Conservation (phyloP, 37 sponge, comb jelly and placozoan genomes). For the Crambe crambe region DNA sequence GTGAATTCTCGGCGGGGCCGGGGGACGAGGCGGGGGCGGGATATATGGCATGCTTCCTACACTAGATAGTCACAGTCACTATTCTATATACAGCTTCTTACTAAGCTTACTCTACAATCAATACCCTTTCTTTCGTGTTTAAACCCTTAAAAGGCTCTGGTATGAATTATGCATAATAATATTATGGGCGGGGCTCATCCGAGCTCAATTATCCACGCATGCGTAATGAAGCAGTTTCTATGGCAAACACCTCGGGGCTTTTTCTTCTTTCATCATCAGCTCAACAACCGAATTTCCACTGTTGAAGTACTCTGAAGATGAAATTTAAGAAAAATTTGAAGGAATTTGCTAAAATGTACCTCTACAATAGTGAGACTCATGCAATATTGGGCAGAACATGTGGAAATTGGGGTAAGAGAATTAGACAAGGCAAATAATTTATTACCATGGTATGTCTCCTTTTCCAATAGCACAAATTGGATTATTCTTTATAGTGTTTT, state of each 20-base stretch:
- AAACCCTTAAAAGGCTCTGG: too few species aligned
- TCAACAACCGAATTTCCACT: too few species aligned
- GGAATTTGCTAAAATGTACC: conserved; percentile 1
- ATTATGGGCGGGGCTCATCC: background rate
- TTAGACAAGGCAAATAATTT: background rate
- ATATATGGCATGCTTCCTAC: conserved; percentile 18
- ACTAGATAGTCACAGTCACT: too few species aligned
- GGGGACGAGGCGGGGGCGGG: conserved; percentile 15
- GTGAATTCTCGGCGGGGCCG: background rate
- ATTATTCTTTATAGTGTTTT: conserved; percentile 47
- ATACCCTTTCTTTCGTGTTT: too few species aligned
- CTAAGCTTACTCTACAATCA: too few species aligned
- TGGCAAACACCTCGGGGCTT: background rate
- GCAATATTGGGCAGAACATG: conserved; percentile 60
- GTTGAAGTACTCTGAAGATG: background rate
- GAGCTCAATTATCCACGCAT: background rate
- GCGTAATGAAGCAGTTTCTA: background rate
- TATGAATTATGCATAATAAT: background rate
- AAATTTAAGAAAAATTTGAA: background rate
- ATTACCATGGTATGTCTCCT: background rate
- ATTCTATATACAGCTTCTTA: too few species aligned
- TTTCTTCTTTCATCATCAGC: too few species aligned
- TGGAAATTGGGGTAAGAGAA: conserved; percentile 64
- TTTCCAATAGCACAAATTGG: conserved; percentile 33
- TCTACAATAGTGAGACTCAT: conserved; percentile 55